These are phyloP conservation scores for Hipposideros larvatus DNA, from an alignment of 2,797 vertebrate genomes.

Conservation along the genomic window DNA sequence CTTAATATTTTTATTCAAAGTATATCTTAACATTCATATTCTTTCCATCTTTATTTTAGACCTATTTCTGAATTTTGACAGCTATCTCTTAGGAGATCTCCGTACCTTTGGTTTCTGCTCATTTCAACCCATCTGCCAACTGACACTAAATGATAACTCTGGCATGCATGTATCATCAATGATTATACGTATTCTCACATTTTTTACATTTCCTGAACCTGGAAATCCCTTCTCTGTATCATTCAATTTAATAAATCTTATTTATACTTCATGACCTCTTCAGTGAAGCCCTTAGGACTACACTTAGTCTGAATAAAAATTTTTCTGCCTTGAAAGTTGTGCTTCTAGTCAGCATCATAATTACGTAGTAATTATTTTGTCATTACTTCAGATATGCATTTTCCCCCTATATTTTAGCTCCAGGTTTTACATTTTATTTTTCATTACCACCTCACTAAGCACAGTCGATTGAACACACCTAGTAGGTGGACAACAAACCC, in stretches of 20 bases:
- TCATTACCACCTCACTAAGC: background rate
- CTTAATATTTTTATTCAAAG: background rate
- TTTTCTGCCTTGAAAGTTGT: background rate
- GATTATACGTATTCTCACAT: background rate
- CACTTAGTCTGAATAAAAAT: background rate
- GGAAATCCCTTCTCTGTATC: background rate
- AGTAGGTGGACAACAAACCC: background rate
- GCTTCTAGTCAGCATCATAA: background rate
- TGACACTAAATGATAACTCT: background rate
- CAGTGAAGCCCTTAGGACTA: background rate
- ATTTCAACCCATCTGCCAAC: background rate
- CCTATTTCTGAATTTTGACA: slow-evolving; percentile 14
- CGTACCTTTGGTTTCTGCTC: background rate
- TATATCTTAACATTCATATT: background rate
- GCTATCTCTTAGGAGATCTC: background rate
- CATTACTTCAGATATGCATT: background rate
- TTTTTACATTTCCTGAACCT: background rate
- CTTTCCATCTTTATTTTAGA: background rate
- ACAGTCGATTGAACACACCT: background rate
- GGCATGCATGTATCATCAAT: background rate
- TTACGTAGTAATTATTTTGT: background rate
- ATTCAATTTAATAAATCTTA: background rate
- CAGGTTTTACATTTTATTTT: background rate
- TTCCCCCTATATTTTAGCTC: background rate
- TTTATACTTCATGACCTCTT: background rate